These are phyloP conservation scores for Acheta domesticus DNA, from an alignment of 2,888 invertebrate species.

Conservation along the genomic window DNA sequence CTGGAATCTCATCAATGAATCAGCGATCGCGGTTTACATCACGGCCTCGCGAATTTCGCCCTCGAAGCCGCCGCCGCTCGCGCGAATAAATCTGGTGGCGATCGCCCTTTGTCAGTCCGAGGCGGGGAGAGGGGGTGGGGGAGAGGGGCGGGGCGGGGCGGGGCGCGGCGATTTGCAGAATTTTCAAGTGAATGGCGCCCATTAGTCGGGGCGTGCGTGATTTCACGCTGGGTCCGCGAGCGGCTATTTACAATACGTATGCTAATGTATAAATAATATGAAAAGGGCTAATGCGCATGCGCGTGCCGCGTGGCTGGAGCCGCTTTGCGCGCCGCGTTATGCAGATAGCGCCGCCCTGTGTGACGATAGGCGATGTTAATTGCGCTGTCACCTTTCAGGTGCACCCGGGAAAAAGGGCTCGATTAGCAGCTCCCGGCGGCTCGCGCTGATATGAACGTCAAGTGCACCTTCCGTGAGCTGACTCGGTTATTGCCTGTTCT, in stretches of 20 bases:
- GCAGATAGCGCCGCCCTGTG: not conserved
- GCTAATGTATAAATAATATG: not conserved
- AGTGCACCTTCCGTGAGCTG: not conserved
- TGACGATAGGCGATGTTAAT: not conserved
- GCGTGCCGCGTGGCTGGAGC: not conserved
- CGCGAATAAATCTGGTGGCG: not conserved
- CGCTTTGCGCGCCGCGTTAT: not conserved
- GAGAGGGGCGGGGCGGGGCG: too few relatives aligned
- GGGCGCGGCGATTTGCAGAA: conserved; percentile 1
- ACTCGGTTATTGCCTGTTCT: too few relatives aligned
- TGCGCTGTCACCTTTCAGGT: not conserved
- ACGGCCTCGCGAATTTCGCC: not conserved
- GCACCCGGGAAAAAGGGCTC: not conserved
- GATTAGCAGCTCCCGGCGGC: not conserved
- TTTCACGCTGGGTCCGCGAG: not conserved
- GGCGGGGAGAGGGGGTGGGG: not conserved
- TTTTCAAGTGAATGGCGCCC: conserved; percentile 9
- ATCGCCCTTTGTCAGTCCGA: not conserved
- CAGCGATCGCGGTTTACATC: too few relatives aligned
- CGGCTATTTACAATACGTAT: conserved; percentile 7
- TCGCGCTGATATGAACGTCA: not conserved
- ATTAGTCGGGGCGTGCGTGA: not conserved
- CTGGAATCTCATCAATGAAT: too few relatives aligned
- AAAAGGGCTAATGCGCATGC: not conserved
- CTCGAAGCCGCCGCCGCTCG: not conserved